Base-by-base conservation (phyloP, 2,888 invertebrate genomes). In the Didymodactylos carnosus region DNA sequence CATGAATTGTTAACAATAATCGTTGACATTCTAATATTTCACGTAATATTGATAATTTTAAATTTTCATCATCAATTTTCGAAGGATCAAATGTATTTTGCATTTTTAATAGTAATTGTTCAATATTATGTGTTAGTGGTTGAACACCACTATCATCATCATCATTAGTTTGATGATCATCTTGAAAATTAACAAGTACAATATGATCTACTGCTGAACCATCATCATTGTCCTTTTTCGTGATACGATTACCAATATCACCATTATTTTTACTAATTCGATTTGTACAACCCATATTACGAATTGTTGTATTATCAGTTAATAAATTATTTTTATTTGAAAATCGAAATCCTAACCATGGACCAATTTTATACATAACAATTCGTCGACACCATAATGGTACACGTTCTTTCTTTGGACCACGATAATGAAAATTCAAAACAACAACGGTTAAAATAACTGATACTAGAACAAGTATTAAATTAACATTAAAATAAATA, bases 1-100 rank as follows among this genome's bases (percentile, higher is more conserved):
- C 62, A 62, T 62, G 29, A 4, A 62, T 62, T 62, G 74, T 74
- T 39, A 74, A 69, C n/a, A 74, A 25, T 19, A 74, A 46, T 11
- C 74, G 51, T 69, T 74, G 74, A 46, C 74, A 74, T 46, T 74
- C 74, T 3, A 74, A 71, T 29, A 74, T 74, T 69, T 74, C 74
- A 53, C 46, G 53, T 23, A 74, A n/a, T 29, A 74, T 74, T 7
- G 71, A 62, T 29, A 72, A 35, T 46, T 74, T 74, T 39, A 74
- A 72, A 43, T 71, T 69, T 46, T 74, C 74, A 39, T 74, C 71
- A 41, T 74, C 53, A 14, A 74, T 53, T 46, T 71, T 74, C 19
- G 29, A 71, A 13, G 74, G 74, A 74, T 74, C 74, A 39, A 74
- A 74, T 46, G 71, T 43, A 29, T 35, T 71, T 72, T 74, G 74